Base-by-base conservation (phyloP, 2,888 invertebrate genomes). In the Brenthis ino region DNA sequence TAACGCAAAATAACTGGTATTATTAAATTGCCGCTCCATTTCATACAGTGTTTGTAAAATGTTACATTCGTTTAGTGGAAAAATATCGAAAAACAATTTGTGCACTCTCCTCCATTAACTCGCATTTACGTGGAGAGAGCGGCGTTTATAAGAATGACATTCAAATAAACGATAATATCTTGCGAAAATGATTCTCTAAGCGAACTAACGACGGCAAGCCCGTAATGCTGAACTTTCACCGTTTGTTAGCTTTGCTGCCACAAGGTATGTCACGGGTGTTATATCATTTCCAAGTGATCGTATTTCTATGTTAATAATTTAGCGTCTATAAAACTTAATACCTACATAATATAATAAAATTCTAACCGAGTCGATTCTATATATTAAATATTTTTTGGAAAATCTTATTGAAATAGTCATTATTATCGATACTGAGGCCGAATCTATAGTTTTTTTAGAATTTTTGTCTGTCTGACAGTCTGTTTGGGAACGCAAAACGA, bases 181-280 rank as follows among this genome's bases (percentile, higher is more conserved):
- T 68, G 72, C 65, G 67, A 74, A 74, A 68, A 72, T 74, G 68
- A 71, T 76, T 75, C 76, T 77, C 74, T 69, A 72, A 77, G 74
- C 76, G 73, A 72, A 72, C 70, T 68, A 64, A 63, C 37, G 60
- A 14, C 56, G 43, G 60, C 37, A 43, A 11, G 37, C 51, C 54
- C 43, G 50, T 63, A 37, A 47, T 48, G 67, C 68, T 86, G 85
- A 91, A 91, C 91, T 91, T 91, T 91, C 91, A 89, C 91, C 84
- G 78, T 85, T 87, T 88, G 86, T 86, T 85, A 81, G 85, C 82
- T 87, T 85, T 81, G 79, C 81, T 79, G 80, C 79, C 78, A 43
- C n/a, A 0, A 79, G 80, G 83, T 86, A 85, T 86, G 86, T 84
- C 79, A 77, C 69, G 64, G 61, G 54, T 66, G n/a, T 72, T 72